phyloP scores from a whole-genome alignment of 2,888 invertebrate species.

The Strigamia maritima region DNA sequence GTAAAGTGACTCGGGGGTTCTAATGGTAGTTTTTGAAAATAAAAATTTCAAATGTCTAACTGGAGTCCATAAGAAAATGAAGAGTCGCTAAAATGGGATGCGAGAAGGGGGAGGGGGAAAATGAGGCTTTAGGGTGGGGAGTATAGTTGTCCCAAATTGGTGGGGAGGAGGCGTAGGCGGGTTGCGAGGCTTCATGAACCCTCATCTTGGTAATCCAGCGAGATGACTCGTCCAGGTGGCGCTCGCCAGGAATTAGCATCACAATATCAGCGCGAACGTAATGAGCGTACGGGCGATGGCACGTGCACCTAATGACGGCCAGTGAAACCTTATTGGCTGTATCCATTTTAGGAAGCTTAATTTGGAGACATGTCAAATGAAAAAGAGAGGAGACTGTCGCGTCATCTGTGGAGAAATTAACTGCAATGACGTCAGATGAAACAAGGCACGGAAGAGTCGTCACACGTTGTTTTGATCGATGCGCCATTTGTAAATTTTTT shows the following conservation, averaged over 20 bases:
- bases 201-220: constrained; percentile 37
- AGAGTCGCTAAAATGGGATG: neutral
- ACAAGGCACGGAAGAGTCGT: neutral
- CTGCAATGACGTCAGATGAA: neutral
- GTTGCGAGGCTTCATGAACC: constrained; percentile 34
- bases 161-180: constrained; percentile 29
- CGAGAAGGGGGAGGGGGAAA: neutral
- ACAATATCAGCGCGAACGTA: constrained; percentile 38
- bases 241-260: constrained; percentile 37
- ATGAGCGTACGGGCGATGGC: constrained; percentile 33
- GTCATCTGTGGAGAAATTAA: constrained; percentile 5
- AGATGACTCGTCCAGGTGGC: constrained; percentile 38
- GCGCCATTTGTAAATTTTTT: neutral
- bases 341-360: neutral
- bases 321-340: constrained; percentile 35
- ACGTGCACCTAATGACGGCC: constrained; percentile 37
- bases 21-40: constrained; percentile 31
- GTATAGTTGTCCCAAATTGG: constrained; percentile 30
- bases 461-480: neutral
- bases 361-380: constrained; percentile 1
- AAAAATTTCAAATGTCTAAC: constrained; percentile 29
- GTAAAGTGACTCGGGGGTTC: neutral
- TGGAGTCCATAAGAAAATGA: constrained; percentile 6
- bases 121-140: neutral
- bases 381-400: neutral